Conservation (phyloP, 2,888 invertebrate species). For the Alloplasta piceator region DNA sequence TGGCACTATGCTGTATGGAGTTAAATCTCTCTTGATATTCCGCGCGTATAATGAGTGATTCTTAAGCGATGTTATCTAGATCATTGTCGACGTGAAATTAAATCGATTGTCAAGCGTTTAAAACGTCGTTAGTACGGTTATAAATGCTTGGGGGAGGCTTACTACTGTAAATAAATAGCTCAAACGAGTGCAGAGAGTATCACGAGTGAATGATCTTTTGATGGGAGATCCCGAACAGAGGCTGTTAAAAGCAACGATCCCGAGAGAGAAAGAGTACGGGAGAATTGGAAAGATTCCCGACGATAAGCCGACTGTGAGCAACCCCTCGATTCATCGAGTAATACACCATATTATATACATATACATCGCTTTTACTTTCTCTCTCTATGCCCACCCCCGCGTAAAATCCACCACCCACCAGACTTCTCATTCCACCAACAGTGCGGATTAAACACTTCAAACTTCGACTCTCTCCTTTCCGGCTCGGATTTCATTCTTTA, state of each 20-base stretch:
- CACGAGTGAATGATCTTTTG: constrained; percentile 64
- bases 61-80: constrained; percentile 17
- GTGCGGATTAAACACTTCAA: constrained; percentile 60
- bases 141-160: constrained; percentile 24
- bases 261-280: constrained; percentile 34
- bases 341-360: constrained; percentile 8
- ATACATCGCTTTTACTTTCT: constrained; percentile 43
- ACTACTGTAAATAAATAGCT: constrained; percentile 57
- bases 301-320: constrained; percentile 70
- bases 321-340: constrained; percentile 54
- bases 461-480: constrained; percentile 57
- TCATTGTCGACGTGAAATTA: constrained; percentile 35
- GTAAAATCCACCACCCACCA: constrained; percentile 39
- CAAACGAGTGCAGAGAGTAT: constrained; percentile 53
- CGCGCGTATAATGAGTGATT: constrained; percentile 29
- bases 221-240: constrained; percentile 57
- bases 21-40: no score
- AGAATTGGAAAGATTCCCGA: constrained; percentile 70
- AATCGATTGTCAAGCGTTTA: constrained; percentile 44
- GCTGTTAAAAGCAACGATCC: constrained; percentile 56
- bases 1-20: neutral
- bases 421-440: constrained; percentile 47
- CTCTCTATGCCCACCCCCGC: constrained; percentile 47
- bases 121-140: constrained; percentile 20
- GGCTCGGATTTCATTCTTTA: constrained; percentile 62